Base-by-base conservation (phyloP, 2,888 invertebrate species). In the Epicampocera succincta region DNA sequence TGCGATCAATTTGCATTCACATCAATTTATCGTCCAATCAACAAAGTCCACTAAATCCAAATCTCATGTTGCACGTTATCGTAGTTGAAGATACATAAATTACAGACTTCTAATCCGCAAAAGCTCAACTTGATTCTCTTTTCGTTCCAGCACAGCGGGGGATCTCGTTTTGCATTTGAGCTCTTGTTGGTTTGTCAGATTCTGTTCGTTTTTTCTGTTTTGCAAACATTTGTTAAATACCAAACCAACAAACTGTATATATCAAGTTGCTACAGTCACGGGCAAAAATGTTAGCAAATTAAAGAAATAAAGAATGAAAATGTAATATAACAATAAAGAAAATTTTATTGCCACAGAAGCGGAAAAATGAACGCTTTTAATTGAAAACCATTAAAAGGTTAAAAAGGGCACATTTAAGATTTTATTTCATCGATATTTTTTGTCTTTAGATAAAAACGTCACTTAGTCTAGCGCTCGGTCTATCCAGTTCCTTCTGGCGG, bases 21-120 rank as follows among this genome's bases (percentile, higher is more conserved):
- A 52, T 60, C 72, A 66, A 54, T 54, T 60, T 63, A 77, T 69
- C 77, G 76, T 54, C 29, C 73, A 81, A 73, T 77, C 63, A 63
- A 73, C 48, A 63, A 56, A 19, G 54, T 19, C 25, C 13, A 42
- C 19, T 54, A 61, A 69, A 79, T 75, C 60, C 60, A 54, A 61
- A 76, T 72, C 65, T 72, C 58, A 78, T 50, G 40, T 73, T 46
- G 58, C 78, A 68, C 46, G 33, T 66, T 56, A 54, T 74, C 68
- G 46, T 58, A 44, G 21, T 68, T 73, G 44, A 61, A 60, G 33
- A 72, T 52, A 68, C 46, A 79, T 61, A 73, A 73, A 79, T 40
- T 60, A 73, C 21, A 61, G 11, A 17, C 13, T 38, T 50, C 58
- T 42, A 52, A 71, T 42, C 61, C 40, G 61, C 46, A 46, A 54